Evolutionary conservation across 2,888 invertebrate genomes (phyloP).

Genomic region (Dione vanillae): DNA sequence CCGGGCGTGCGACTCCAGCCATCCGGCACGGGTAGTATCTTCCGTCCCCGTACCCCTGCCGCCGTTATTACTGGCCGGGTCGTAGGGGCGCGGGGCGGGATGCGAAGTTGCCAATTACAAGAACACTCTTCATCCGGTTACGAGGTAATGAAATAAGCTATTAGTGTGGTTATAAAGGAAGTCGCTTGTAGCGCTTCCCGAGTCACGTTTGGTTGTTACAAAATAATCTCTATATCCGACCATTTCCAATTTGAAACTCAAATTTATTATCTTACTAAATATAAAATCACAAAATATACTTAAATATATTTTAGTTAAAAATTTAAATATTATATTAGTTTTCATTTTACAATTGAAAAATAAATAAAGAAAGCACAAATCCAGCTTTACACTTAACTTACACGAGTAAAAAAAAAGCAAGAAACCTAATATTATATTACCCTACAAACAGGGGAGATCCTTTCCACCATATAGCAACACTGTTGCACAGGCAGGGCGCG

Average conservation of each 20-base stretch:
- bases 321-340: neutral
- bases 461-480: conserved; percentile 54
- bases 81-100: conserved; percentile 72
- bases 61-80: conserved; percentile 73
- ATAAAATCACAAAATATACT: neutral
- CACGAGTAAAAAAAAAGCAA: neutral
- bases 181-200: conserved; percentile 41
- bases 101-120: conserved; percentile 59
- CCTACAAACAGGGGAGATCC: conserved; percentile 34
- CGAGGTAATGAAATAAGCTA: conserved; percentile 48
- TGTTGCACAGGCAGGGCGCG: conserved; percentile 51
- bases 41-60: conserved; percentile 67
- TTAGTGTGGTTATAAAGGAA: conserved; percentile 46
- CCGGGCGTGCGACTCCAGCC: conserved; percentile 59
- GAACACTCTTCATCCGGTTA: conserved; percentile 45
- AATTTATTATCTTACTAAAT: neutral
- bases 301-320: neutral
- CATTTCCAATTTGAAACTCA: neutral
- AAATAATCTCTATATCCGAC: neutral
- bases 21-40: conserved; percentile 68
- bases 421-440: conserved; percentile 1
- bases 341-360: neutral
- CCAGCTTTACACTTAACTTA: neutral
- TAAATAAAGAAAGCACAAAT: neutral
- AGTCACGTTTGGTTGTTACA: conserved; percentile 28